phyloP scores from a whole-genome alignment of 2,888 invertebrate genomes.

The Rhogogaster chlorosoma region DNA sequence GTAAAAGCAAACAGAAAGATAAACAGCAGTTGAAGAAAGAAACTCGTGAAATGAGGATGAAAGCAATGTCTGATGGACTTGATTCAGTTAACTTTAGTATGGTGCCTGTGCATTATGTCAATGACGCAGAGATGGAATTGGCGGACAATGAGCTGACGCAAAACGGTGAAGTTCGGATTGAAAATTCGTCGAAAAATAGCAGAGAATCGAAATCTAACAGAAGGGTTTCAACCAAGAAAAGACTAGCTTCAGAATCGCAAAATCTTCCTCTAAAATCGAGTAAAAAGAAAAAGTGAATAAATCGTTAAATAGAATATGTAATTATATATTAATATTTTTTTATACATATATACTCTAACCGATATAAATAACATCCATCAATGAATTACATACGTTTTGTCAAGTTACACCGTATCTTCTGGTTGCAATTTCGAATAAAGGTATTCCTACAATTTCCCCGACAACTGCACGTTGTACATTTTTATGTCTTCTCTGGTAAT shows the following conservation, averaged over 20 bases:
- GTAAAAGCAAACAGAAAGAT: constrained; percentile 71
- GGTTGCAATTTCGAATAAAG: neutral
- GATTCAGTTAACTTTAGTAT: constrained; percentile 69
- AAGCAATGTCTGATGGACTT: constrained; percentile 78
- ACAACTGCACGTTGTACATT: neutral
- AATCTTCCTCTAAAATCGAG: constrained; percentile 38
- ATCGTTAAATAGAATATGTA: constrained; percentile 36
- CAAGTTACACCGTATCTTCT: neutral
- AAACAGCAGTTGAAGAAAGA: constrained; percentile 78
- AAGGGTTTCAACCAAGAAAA: constrained; percentile 43
- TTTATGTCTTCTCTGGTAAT: constrained; percentile 8
- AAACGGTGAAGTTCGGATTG: neutral
- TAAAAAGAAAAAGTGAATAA: constrained; percentile 41
- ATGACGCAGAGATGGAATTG: constrained; percentile 30
- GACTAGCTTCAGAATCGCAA: constrained; percentile 42
- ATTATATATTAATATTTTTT: constrained; percentile 40
- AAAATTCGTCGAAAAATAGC: neutral
- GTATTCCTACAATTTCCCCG: neutral
- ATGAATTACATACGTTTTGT: neutral
- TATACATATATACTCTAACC: constrained; percentile 26
- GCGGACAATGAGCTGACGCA: constrained; percentile 10
- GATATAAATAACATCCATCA: neutral
- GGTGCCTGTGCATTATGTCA: constrained; percentile 42
- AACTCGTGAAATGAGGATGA: constrained; percentile 76
- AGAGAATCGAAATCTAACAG: neutral